Evolutionary conservation across 2,888 invertebrate genomes (phyloP), one percentile per base, ranked within the genome.

Genomic region (Netelia fuscicornis): DNA sequence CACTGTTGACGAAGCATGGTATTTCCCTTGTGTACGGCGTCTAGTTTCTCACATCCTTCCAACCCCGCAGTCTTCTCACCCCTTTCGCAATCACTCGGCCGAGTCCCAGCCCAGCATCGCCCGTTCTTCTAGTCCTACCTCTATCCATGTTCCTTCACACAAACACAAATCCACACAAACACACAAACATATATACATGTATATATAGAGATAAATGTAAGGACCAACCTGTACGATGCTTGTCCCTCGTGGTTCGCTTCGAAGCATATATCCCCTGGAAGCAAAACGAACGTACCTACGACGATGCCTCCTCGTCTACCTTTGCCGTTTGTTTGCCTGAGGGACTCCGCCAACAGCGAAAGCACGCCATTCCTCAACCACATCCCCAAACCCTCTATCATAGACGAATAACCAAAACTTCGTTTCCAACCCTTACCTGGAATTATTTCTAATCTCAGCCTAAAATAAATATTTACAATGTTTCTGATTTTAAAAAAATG

Each of bases 1-100:
- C 92, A 89, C 90, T 91, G 93, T 93, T 93, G 93, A 93, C 93
- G 93, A 93, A 93, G 92, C 93, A 92, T 92, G 93, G 92, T 93
- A 93, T 93, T 93, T 93, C 93, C 93, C 93, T 90, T 91, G 93
- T 92, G 93, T 92, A 92, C 91, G 89, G 88, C 90, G 90, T 91
- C 91, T 92, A 90, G 89, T 86, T 88, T 88, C 87, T 88, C 87
- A 88, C 81, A 83, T 54, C 60, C 81, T 72, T 71, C 78, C 64
- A 79, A 72, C 60, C 77, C 76, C 64, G 58, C n/a, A 52, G n/a
- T n/a, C n/a, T 52, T 13, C 52, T 52, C 52, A 52, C 52, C 65
- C 23, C 20, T 25, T 23, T 13, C 65, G 17, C 65, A 54, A 54
- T 54, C 54, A 13, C 17, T 74, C 62, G 42, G 62, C 62, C 20